Base-by-base conservation (phyloP, 1,140 invertebrate species). In the Telenomus remus region DNA sequence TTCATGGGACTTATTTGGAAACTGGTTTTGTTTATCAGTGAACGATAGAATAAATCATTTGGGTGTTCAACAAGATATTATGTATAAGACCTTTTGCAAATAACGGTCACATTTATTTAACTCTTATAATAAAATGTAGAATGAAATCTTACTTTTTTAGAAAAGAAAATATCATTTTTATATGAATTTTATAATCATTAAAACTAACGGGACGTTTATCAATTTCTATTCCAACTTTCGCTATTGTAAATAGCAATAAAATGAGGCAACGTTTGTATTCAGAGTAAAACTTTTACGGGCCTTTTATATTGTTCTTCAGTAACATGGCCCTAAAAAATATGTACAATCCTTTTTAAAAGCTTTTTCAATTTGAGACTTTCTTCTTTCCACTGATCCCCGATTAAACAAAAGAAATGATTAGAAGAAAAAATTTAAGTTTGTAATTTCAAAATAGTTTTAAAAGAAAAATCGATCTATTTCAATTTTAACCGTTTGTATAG, bases 21-120 rank as follows among this genome's bases (percentile, higher is more conserved):
- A 60, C 56, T 60, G 56, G 56, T 49, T 60, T 60, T 37, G 44
- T 60, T 60, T 49, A 49, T 60, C 56, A 49, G 33, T 34, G 14
- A 43, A 10, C 13, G 12, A 44, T 44, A 14, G 43, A 44, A 44
- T 13, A 13, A 44, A 44, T 13, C 43, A 44, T 44, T 44, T 13
- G n/a, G 3, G n/a, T 39, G 12, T 44, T 13, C 13, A 3, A 13
- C 7, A 3, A 14, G 12, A 44, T 13, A 13, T 13, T 7, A 44
- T 39, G n/a, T 1, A 1, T 27, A 39, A 39, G n/a, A 4, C 37
- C 37, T 39, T 11, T n/a, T 39, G 3, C 19, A 27, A 27, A 27
- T 6, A 27, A 39, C 37, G n/a, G 3, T 39, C 1, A 39, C n/a
- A 11, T 39, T 11, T 9, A 39, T n/a, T 39, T 39, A 39, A 9